Percentiles rank a stretch among this genome's conserved stretches.
These are phyloP conservation scores for Drosophila mulleri DNA, from an alignment of 2,888 invertebrate species.

Conservation along the genomic window DNA sequence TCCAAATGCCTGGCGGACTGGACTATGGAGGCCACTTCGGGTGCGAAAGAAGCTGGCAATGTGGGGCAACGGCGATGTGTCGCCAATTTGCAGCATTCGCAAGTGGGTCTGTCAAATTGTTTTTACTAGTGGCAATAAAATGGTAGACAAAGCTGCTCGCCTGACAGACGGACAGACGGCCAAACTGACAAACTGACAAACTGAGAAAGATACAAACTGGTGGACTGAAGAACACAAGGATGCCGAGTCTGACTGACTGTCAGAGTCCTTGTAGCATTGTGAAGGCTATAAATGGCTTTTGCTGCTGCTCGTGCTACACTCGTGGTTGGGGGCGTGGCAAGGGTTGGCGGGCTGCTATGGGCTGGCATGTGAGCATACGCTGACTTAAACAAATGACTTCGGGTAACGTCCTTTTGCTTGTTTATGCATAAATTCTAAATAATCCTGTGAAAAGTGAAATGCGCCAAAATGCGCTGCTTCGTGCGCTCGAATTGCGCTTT, in stretches of 20 bases:
- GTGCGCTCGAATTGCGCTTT: constrained; percentile 47
- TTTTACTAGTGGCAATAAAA: constrained; percentile 77
- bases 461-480: constrained; percentile 72
- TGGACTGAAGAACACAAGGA: constrained; percentile 5
- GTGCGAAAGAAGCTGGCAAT: background rate
- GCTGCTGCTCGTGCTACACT: constrained; percentile 30
- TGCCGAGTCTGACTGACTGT: constrained; percentile 28
- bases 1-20: constrained; percentile 25
- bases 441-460: constrained; percentile 79
- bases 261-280: constrained; percentile 49
- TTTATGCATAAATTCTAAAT: constrained; percentile 80
- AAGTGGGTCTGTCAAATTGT: constrained; percentile 67
- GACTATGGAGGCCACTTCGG: constrained; percentile 25
- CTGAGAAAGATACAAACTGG: constrained; percentile 31
- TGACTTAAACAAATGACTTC: constrained; percentile 80
- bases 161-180: constrained; percentile 35
- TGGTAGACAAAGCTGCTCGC: constrained; percentile 51
- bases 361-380: constrained; percentile 50
- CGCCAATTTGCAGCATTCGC: constrained; percentile 53
- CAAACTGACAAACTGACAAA: constrained; percentile 28
- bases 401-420: constrained; percentile 81
- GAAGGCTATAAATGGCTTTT: constrained; percentile 74
- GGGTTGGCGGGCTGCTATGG: constrained; percentile 4
- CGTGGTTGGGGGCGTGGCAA: constrained; percentile 47
- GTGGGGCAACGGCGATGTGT: constrained; percentile 19